These are phyloP conservation scores for Copidosoma floridanum DNA, from an alignment of 1,140 invertebrate genomes.

Conservation along the genomic window DNA sequence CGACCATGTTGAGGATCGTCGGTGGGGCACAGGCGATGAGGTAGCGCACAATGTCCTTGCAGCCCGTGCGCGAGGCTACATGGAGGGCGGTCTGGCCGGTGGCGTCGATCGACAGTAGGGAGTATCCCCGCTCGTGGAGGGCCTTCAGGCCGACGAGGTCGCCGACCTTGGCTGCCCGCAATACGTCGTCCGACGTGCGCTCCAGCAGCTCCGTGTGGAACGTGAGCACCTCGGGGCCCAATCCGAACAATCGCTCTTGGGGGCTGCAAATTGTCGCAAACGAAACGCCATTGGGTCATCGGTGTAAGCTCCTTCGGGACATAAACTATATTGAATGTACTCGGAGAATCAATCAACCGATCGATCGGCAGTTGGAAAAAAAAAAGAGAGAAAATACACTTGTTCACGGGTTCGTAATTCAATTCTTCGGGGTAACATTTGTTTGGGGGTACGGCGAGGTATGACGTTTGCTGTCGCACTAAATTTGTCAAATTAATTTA, in stretches of 20 bases:
- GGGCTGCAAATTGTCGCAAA: conserved; percentile 49
- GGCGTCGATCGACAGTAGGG: conserved; percentile 80
- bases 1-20: conserved; percentile 81
- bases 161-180: conserved; percentile 78
- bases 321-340: too few relatives aligned
- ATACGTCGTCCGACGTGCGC: conserved; percentile 75
- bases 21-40: conserved; percentile 81
- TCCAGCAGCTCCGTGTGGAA: conserved; percentile 66
- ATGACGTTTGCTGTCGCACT: too few relatives aligned
- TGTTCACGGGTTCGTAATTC: too few relatives aligned
- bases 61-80: conserved; percentile 79
- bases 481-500: too few relatives aligned
- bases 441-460: too few relatives aligned
- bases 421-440: too few relatives aligned
- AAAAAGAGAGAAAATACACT: too few relatives aligned
- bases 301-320: neutral
- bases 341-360: neutral
- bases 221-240: conserved; percentile 49
- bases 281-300: neutral
- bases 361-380: too few relatives aligned
- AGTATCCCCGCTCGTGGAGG: conserved; percentile 78
- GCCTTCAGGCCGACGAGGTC: conserved; percentile 76
- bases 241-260: conserved; percentile 49
- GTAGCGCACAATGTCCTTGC: conserved; percentile 88
- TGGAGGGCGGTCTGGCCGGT: conserved; percentile 88